These are phyloP conservation scores for Pygocentrus nattereri DNA, from an alignment of 2,797 vertebrate species.

Conservation along the genomic window DNA sequence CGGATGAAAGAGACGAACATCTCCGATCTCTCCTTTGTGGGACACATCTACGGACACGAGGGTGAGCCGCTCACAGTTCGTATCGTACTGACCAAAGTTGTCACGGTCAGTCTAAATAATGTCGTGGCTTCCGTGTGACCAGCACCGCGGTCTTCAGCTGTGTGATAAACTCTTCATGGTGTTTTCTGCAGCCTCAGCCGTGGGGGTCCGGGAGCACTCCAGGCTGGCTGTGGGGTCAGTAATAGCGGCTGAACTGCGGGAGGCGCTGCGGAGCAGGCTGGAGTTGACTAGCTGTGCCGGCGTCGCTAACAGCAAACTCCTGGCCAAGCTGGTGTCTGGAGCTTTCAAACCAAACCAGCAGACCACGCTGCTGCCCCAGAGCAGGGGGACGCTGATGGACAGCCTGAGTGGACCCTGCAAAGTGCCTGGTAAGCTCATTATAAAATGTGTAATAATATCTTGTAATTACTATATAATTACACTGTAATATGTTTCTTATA, in stretches of 20 bases:
- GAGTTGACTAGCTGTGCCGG: conserved; percentile 90
- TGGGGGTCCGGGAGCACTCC: conserved; percentile 69
- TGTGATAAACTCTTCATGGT: not conserved
- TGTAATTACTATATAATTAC: too few relatives aligned
- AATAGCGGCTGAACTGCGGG: conserved; percentile 85
- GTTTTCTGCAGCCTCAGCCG: conserved; percentile 64
- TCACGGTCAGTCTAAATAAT: too few relatives aligned
- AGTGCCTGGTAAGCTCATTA: conserved; percentile 83
- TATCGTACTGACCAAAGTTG: too few relatives aligned
- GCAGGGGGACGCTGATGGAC: conserved; percentile 76
- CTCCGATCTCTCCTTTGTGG: conserved; percentile 71
- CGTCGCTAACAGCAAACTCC: conserved; percentile 85
- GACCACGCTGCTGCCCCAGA: conserved; percentile 86
- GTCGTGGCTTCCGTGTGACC: too few relatives aligned
- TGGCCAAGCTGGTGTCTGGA: conserved; percentile 90
- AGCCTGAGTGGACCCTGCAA: conserved; percentile 77
- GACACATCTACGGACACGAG: conserved; percentile 83
- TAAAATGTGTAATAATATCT: not conserved
- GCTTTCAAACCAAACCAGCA: conserved; percentile 93
- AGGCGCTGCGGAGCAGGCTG: conserved; percentile 74
- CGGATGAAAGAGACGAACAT: conserved; percentile 67
- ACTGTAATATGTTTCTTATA: too few relatives aligned
- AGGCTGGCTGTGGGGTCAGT: conserved; percentile 85
- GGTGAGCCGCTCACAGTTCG: conserved; percentile 64
- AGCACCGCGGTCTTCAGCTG: too few relatives aligned